Base-by-base conservation (phyloP, 2,888 invertebrate genomes). In the Hyppa rectilinea region DNA sequence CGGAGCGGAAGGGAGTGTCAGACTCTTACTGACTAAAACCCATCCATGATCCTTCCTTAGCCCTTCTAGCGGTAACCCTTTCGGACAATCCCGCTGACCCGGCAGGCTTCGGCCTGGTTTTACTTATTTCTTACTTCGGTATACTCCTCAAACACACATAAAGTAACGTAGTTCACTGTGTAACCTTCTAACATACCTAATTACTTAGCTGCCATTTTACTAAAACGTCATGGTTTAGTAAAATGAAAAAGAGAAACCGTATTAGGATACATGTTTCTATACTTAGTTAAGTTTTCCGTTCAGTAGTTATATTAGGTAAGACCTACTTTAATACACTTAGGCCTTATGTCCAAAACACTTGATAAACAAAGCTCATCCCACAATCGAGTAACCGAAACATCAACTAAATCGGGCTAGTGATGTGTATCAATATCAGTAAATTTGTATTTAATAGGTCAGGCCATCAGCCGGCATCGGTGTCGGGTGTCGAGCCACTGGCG, bases 391-490 rank as follows among this genome's bases (percentile, higher is more conserved):
- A n/a, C 40, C 53, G 29, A 43, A 56, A 72, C 69, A 75, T 85
- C 73, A 62, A 75, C 75, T 77, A 75, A 82, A 82, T 71, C 71
- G 40, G 43, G 72, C 64, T 75, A 77, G 78, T 79, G 67, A 77
- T 78, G 77, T 84, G 77, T 77, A 70, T 82, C 58, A 66, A 78
- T 75, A 75, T 79, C 70, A 60, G 80, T 83, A 80, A 83, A 84
- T 84, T 80, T 58, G 74, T 77, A 75, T 84, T 85, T 84, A 85
- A 85, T 84, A 84, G 84, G 84, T 85, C 84, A 81, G 73, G 45
- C 81, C 81, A 84, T 84, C 83, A 81, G 73, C 31, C 72, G 66
- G 68, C 77, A 72, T 50, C 56, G 71, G 75, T 80, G 71, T 78
- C 75, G 67, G 64, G 38, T 76, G 74, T 59, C 85, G 65, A 60